Percentiles rank a stretch among this genome's conserved stretches.
Evolutionary conservation across 2,113 vertebrate species (phyloP).

Genomic region (Percopsis transmontana): DNA sequence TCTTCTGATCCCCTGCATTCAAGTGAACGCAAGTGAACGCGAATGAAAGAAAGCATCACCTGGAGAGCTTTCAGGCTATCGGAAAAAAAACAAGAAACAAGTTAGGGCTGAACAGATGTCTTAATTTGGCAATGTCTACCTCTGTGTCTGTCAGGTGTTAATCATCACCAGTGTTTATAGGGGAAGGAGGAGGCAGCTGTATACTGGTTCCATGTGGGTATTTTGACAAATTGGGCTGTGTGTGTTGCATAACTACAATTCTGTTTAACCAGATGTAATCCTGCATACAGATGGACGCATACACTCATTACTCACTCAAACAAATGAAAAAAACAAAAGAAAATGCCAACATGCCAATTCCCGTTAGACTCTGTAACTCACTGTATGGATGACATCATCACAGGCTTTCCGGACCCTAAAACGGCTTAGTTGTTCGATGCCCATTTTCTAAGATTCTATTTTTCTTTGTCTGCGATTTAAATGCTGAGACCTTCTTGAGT

Average conservation of each 20-base stretch:
- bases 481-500: conserved; percentile 24
- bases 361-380: not conserved
- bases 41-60: conserved; percentile 17
- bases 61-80: conserved; percentile 28
- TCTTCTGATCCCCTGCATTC: not conserved
- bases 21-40: not conserved
- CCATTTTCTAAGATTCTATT: not conserved
- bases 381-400: not conserved
- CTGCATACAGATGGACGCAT: conserved; percentile 12
- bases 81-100: conserved; percentile 47
- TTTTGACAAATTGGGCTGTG: conserved; percentile 29
- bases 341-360: too few relatives aligned
- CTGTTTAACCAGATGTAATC: conserved; percentile 22
- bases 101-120: conserved; percentile 49
- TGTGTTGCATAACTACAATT: conserved; percentile 30
- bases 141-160: conserved; percentile 64
- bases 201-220: conserved; percentile 52
- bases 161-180: conserved; percentile 51
- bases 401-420: not conserved
- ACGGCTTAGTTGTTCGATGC: not conserved
- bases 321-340: not conserved
- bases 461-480: not conserved
- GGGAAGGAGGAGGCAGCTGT: conserved; percentile 30
- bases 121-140: conserved; percentile 46
- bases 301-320: conserved; percentile 4